Evolutionary conservation across 2,797 vertebrate genomes (phyloP).

Genomic region (Sylvia borin): DNA sequence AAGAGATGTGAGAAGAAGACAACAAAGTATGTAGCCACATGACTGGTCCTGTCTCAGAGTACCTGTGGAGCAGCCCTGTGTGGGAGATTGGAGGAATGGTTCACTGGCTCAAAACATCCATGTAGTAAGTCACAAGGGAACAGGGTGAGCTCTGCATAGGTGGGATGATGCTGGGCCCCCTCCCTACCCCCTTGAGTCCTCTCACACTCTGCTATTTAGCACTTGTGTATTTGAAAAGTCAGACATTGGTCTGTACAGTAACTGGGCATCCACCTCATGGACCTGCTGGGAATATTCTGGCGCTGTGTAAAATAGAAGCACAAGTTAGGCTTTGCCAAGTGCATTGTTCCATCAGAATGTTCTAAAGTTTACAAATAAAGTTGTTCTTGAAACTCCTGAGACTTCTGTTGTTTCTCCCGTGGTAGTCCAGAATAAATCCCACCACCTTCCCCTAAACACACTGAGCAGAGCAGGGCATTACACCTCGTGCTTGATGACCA

Average conservation of each 20-base stretch:
- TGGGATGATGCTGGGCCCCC: not conserved
- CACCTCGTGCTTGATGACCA: not conserved
- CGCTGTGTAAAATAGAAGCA: not conserved
- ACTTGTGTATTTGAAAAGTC: not conserved
- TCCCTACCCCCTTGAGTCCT: not conserved
- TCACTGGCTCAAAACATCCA: not conserved
- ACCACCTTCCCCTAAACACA: not conserved
- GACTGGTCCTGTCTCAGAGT: not conserved
- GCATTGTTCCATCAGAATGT: not conserved
- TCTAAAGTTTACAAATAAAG: not conserved
- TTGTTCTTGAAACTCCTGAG: not conserved
- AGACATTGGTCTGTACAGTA: not conserved
- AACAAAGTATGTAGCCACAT: not conserved
- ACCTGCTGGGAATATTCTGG: not conserved
- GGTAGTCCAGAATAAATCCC: not conserved
- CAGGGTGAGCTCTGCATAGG: not conserved
- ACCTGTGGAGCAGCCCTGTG: not conserved
- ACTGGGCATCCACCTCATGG: not conserved
- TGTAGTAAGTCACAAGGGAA: not conserved
- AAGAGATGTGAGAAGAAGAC: not conserved
- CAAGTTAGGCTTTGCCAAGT: not conserved
- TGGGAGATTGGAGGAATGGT: not conserved
- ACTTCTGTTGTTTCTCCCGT: fast-evolving
- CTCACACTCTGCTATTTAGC: fast-evolving
- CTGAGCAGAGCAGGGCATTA: fast-evolving